These are phyloP conservation scores for Carlito syrichta DNA, from an alignment of 2,113 vertebrate species.

Conservation along the genomic window DNA sequence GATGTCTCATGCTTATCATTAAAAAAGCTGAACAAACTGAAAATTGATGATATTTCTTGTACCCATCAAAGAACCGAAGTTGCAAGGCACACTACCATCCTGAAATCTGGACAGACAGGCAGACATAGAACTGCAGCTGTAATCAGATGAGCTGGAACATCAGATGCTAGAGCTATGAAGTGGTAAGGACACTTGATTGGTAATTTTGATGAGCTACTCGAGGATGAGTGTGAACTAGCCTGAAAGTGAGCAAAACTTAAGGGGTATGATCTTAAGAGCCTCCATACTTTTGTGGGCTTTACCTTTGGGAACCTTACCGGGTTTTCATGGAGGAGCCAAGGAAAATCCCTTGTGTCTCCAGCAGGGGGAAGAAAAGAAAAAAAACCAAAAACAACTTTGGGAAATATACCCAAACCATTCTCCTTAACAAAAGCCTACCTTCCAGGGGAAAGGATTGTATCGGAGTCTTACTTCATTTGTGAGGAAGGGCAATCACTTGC, in stretches of 20 bases:
- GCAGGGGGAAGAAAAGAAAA: not conserved
- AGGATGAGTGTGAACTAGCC: not conserved
- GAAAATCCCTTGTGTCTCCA: not conserved
- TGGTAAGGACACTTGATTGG: not conserved
- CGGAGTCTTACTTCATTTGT: not conserved
- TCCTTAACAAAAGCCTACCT: not conserved
- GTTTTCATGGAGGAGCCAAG: not conserved
- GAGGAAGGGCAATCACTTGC: not conserved
- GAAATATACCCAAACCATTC: not conserved
- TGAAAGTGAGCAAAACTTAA: not conserved
- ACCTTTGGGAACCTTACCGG: not conserved
- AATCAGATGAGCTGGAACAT: not conserved
- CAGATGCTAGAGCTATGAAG: not conserved
- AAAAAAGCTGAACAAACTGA: not conserved
- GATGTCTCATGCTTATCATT: not conserved
- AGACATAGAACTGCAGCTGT: not conserved
- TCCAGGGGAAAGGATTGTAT: not conserved
- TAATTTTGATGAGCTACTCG: not conserved
- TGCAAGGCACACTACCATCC: not conserved
- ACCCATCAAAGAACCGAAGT: not conserved
- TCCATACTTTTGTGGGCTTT: not conserved
- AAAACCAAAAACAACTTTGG: too few species aligned
- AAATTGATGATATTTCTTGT: not conserved
- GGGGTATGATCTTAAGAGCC: not conserved
- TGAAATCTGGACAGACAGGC: not conserved